Conservation (phyloP, 2,113 vertebrate genomes). For the Balaenoptera acutorostrata region DNA sequence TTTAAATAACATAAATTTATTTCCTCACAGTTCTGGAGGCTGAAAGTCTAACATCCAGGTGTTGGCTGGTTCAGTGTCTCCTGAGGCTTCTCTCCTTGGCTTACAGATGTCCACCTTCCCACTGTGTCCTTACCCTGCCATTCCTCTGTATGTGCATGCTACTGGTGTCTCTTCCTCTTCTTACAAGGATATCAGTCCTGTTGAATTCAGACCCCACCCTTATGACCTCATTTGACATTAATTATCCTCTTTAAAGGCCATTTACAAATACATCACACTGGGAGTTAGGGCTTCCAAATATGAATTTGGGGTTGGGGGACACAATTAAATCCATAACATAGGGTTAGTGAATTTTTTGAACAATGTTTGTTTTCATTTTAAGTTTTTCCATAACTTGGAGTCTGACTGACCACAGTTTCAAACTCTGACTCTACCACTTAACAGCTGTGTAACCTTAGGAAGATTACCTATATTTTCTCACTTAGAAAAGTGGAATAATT, state of each 20-base stretch:
- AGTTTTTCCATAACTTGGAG: not conserved
- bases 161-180: not conserved
- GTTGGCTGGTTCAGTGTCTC: not conserved
- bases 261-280: not conserved
- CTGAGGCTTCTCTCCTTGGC: not conserved
- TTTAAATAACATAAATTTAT: not conserved
- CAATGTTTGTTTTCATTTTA: not conserved
- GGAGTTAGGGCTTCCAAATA: not conserved
- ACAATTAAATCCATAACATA: not conserved
- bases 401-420: not conserved
- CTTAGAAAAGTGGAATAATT: not conserved
- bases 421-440: not conserved
- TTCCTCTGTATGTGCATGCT: not conserved
- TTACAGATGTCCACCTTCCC: not conserved
- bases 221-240: not conserved
- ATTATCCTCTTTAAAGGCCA: not conserved
- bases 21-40: not conserved
- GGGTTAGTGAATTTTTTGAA: not conserved
- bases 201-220: not conserved
- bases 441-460: not conserved
- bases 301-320: not conserved
- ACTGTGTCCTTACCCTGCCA: not conserved
- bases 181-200: not conserved
- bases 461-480: not conserved
- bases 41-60: not conserved